These are phyloP conservation scores for Macrosiphum euphorbiae DNA, from an alignment of 2,888 invertebrate genomes.

Conservation along the genomic window DNA sequence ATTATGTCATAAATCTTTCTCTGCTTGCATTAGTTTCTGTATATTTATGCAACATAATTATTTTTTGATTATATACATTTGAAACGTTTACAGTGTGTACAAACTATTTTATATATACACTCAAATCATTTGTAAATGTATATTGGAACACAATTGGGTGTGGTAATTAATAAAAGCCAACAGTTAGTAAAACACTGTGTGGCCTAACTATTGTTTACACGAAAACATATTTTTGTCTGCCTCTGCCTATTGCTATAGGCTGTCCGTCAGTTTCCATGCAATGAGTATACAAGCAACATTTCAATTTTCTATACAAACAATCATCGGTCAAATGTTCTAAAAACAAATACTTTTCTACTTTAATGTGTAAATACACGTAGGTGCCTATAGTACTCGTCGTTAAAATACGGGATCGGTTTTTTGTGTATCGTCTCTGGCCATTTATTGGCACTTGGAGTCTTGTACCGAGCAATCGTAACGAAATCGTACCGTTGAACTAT, in stretches of 20 bases:
- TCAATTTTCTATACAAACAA: not conserved
- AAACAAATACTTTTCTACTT: not conserved
- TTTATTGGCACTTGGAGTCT: not conserved
- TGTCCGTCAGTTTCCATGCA: not conserved
- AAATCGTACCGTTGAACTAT: not conserved
- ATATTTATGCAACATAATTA: not conserved
- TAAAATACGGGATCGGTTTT: not conserved
- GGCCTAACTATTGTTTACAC: not conserved
- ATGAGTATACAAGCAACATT: not conserved
- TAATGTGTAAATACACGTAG: not conserved
- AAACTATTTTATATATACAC: not conserved
- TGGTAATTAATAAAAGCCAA: not conserved
- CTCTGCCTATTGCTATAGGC: not conserved
- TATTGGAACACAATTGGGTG: not conserved
- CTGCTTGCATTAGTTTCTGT: not conserved
- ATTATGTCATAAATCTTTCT: not conserved
- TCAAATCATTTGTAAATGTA: not conserved
- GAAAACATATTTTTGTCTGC: not conserved
- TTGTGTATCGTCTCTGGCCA: not conserved
- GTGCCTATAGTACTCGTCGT: not conserved
- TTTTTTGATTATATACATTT: not conserved
- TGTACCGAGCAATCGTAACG: not conserved
- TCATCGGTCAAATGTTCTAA: not conserved
- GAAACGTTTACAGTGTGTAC: not conserved
- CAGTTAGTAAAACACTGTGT: not conserved